phyloP scores from a whole-genome alignment of 2,888 invertebrate genomes.

The Pollenia amentaria region DNA sequence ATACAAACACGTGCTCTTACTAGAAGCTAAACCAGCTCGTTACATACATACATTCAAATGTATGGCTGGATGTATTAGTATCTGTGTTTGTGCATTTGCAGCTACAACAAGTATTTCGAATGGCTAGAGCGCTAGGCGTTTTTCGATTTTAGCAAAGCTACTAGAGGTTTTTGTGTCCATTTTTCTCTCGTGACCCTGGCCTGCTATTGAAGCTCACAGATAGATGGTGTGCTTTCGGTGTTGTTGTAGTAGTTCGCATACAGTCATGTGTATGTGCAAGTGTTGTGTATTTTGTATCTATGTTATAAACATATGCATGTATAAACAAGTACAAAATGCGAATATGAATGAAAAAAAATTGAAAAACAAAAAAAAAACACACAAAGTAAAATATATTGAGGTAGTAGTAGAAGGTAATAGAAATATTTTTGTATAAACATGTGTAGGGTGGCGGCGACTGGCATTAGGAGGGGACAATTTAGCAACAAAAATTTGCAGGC shows the following conservation, averaged over 20 bases:
- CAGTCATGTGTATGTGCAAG: conserved; percentile 47
- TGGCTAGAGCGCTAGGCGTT: conserved; percentile 45
- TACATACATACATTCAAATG: not conserved
- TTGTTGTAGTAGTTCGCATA: conserved; percentile 68
- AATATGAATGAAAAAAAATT: conserved; percentile 57
- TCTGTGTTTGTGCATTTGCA: conserved; percentile 14
- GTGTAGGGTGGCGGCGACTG: conserved; percentile 2
- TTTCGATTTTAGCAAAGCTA: conserved; percentile 71
- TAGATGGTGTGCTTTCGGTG: conserved; percentile 53
- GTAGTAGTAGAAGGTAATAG: conserved; percentile 69
- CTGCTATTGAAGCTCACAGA: conserved; percentile 82
- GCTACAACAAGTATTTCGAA: conserved; percentile 43
- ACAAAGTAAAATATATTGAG: conserved; percentile 55
- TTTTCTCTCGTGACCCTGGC: conserved; percentile 83
- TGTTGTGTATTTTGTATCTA: conserved; percentile 50
- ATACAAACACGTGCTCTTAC: conserved; percentile 20
- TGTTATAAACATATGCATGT: conserved; percentile 38
- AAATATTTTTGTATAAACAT: conserved; percentile 40
- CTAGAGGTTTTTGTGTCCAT: conserved; percentile 80
- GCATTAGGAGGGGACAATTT: conserved; percentile 36
- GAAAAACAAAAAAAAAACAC: conserved; percentile 26
- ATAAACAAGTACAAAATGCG: conserved; percentile 53
- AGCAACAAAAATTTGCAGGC: conserved; percentile 53
- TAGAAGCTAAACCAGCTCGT: conserved; percentile 65
- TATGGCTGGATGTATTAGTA: not conserved